phyloP scores from a whole-genome alignment of 2,888 invertebrate genomes.

The Gasteruption jaculator region DNA sequence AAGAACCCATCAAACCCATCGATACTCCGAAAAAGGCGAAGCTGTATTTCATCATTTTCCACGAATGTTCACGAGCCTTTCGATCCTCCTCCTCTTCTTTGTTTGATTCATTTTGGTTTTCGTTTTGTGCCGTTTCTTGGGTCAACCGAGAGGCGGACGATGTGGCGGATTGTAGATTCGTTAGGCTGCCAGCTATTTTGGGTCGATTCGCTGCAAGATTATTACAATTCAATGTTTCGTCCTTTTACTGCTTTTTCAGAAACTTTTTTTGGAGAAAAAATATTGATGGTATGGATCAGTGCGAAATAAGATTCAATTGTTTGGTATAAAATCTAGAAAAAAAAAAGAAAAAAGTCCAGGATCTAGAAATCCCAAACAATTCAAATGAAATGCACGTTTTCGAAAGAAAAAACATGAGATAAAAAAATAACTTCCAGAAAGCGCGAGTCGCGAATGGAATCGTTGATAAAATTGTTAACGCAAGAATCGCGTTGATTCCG shows the following conservation, averaged over 20 bases:
- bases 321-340: too few relatives aligned
- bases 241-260: not conserved
- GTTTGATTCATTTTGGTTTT: constrained; percentile 51
- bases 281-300: too few relatives aligned
- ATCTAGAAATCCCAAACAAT: too few relatives aligned
- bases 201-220: constrained; percentile 24
- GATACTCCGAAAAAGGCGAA: constrained; percentile 55
- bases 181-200: constrained; percentile 36
- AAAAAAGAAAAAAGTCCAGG: too few relatives aligned
- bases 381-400: too few relatives aligned
- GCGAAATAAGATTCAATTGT: too few relatives aligned
- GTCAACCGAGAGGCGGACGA: constrained; percentile 22
- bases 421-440: not conserved
- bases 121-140: constrained; percentile 19
- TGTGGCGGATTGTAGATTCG: constrained; percentile 33
- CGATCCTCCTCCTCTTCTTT: constrained; percentile 54
- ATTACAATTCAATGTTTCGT: not conserved
- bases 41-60: constrained; percentile 65
- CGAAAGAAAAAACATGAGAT: not conserved
- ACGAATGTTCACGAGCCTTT: constrained; percentile 66
- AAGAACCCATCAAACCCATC: constrained; percentile 57
- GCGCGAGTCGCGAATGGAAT: too few relatives aligned
- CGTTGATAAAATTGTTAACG: too few relatives aligned
- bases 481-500: too few relatives aligned
- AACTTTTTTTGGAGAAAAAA: not conserved